Evolutionary conservation across 2,113 vertebrate species (phyloP), one percentile per base, ranked within the genome.

Genomic region (Dendrocopos noguchii): DNA sequence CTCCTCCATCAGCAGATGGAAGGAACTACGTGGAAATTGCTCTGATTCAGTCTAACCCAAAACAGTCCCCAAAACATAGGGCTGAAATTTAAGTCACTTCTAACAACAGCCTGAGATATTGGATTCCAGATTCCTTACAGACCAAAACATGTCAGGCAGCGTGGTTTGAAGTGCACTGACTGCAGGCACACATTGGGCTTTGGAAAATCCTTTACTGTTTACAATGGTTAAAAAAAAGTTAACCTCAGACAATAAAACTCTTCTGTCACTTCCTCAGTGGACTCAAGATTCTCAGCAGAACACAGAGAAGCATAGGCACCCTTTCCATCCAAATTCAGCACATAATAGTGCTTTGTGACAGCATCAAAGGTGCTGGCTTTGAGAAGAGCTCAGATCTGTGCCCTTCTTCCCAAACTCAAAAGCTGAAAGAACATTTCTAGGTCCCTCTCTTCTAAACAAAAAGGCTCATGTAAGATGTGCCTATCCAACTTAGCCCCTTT

Each of bases 291-390:
- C 24, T 44, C 46, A 63, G 15, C 12, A 72, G 31, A 67, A 8
- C 0, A 1, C 10, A 27, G 15, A 47, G 22, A 88, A 65, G 39
- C 1, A 3, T 22, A 47, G 19, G 55, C 2, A 3, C 17, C 9
- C 28, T 73, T 68, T 39, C 20, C 28, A 75, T 7, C 14, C 27
- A 81, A 57, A 75, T 29, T 67, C 33, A 64, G 66, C 2, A 1
- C 27, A 17, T 22, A 59, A 16, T 1, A 8, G 8, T 19, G 6
- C 33, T 24, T 82, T 65, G 28, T n/a, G 31, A 28, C 13, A 36
- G 47, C 14, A 76, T 2, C 3, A 1, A 72, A 77, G 42, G 5
- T 19, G 42, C 16, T 50, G 28, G 31, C 44, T 84, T 53, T 79
- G 39, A 12, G 0, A 93, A 34, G 14, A 0, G 1, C 34, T 71